phyloP scores from a whole-genome alignment of 2,797 vertebrate genomes.

The Urosaurus nigricauda region DNA sequence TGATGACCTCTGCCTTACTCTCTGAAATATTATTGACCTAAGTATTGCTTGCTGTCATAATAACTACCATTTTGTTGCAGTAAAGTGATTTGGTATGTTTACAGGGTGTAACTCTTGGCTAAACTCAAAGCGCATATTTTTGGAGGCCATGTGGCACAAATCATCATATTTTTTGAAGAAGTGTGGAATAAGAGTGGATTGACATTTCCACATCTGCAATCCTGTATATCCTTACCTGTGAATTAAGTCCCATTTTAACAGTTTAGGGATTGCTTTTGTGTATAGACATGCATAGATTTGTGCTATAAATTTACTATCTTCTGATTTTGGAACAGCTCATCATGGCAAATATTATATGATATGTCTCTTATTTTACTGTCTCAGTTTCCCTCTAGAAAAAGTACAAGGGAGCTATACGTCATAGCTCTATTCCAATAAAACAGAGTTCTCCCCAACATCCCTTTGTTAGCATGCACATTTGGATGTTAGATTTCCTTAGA shows the following conservation, averaged over 20 bases:
- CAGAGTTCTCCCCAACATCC: too few relatives aligned
- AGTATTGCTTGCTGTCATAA: slow-evolving; percentile 16
- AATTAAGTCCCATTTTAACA: background rate
- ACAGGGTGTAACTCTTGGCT: slow-evolving; percentile 45
- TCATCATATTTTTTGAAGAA: slow-evolving; percentile 51
- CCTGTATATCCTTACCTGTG: background rate
- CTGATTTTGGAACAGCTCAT: background rate
- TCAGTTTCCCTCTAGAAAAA: background rate
- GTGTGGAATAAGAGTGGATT: slow-evolving; percentile 12
- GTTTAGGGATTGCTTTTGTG: background rate
- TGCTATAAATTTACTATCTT: background rate
- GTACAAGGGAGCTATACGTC: background rate
- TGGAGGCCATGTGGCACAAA: slow-evolving; percentile 33
- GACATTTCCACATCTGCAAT: background rate
- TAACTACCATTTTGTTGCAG: slow-evolving; percentile 6
- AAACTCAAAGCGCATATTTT: slow-evolving; percentile 45
- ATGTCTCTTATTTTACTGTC: background rate
- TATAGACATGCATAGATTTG: background rate
- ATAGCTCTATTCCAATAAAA: too few relatives aligned
- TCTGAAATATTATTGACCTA: background rate
- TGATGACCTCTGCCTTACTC: background rate
- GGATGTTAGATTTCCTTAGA: background rate
- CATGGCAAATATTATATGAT: background rate
- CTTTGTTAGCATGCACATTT: too few relatives aligned
- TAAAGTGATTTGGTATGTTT: slow-evolving; percentile 39